phyloP scores from a whole-genome alignment of 2,113 vertebrate species.

The Hippocampus abdominalis region DNA sequence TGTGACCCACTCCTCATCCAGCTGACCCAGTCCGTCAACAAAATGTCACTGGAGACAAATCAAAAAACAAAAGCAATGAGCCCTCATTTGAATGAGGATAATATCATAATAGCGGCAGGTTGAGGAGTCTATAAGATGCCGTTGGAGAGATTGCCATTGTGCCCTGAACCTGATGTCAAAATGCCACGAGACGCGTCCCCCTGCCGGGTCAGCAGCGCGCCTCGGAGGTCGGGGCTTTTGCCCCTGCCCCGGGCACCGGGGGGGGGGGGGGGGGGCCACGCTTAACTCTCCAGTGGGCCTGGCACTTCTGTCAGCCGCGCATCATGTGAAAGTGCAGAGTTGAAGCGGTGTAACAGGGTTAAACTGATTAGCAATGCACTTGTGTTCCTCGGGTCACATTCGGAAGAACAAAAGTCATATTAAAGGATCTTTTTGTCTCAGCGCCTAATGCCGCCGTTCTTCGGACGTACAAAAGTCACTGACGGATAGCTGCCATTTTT shows the following conservation, averaged over 20 bases:
- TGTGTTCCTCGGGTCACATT: slow-evolving; percentile 70
- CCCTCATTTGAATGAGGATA: slow-evolving; percentile 74
- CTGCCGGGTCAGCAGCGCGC: slow-evolving; percentile 71
- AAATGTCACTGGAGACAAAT: slow-evolving; percentile 73
- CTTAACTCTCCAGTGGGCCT: slow-evolving; percentile 63
- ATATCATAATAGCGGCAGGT: slow-evolving; percentile 67
- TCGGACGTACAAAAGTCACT: slow-evolving; percentile 61
- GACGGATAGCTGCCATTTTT: slow-evolving; percentile 62
- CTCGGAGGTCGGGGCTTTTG: slow-evolving; percentile 74
- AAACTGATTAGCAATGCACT: slow-evolving; percentile 79
- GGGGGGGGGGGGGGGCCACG: slow-evolving; percentile 68
- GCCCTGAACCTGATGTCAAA: slow-evolving; percentile 65
- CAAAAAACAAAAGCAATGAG: slow-evolving; percentile 71
- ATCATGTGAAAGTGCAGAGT: slow-evolving; percentile 69
- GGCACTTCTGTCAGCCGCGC: slow-evolving; percentile 70
- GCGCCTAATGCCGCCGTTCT: slow-evolving; percentile 59
- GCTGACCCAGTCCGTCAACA: slow-evolving; percentile 72
- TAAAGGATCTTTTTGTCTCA: slow-evolving; percentile 71
- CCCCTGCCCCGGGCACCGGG: slow-evolving; percentile 58
- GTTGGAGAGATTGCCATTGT: slow-evolving; percentile 69
- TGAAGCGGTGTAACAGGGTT: slow-evolving; percentile 64
- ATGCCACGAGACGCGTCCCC: slow-evolving; percentile 69
- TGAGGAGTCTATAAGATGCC: slow-evolving; percentile 68
- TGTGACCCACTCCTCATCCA: slow-evolving; percentile 66
- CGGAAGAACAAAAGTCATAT: slow-evolving; percentile 75